Evolutionary conservation across 1,140 invertebrate species (phyloP).

Genomic region (Nebria ingens): DNA sequence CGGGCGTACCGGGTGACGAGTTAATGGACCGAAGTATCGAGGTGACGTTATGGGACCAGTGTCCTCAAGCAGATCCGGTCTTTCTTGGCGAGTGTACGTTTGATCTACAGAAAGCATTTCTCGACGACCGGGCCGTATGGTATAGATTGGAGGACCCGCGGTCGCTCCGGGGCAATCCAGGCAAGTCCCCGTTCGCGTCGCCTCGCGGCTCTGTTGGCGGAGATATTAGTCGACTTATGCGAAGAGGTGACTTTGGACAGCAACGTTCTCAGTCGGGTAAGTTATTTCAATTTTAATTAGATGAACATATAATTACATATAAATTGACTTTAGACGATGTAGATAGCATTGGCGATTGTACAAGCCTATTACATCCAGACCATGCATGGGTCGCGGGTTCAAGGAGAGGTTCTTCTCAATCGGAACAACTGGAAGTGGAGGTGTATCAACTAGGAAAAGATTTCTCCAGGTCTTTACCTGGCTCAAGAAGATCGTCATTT

Average conservation of each 20-base stretch:
- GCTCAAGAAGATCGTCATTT: constrained; percentile 72
- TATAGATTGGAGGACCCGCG: constrained; percentile 73
- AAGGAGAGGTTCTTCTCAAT: constrained; percentile 70
- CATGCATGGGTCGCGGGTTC: constrained; percentile 67
- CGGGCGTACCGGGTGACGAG: constrained; percentile 62
- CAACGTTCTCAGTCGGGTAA: constrained; percentile 55
- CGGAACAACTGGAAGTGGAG: constrained; percentile 73
- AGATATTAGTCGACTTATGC: constrained; percentile 48
- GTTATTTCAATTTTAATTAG: constrained; percentile 1
- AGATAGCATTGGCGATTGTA: constrained; percentile 58
- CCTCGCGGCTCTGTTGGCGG: constrained; percentile 65
- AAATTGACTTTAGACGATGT: constrained; percentile 44
- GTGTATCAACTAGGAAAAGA: constrained; percentile 75
- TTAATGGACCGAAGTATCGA: constrained; percentile 70
- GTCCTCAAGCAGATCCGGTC: constrained; percentile 65
- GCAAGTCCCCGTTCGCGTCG: constrained; percentile 61
- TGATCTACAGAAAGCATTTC: constrained; percentile 67
- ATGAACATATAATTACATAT: background rate
- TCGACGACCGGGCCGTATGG: constrained; percentile 78
- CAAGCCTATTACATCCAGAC: constrained; percentile 69
- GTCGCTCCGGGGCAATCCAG: constrained; percentile 43
- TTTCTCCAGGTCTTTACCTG: constrained; percentile 73
- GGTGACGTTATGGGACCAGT: constrained; percentile 77
- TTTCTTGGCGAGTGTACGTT: constrained; percentile 78
- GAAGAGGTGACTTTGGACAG: constrained; percentile 51